These are phyloP conservation scores for Cephus pulcher DNA, from an alignment of 2,888 invertebrate genomes.

Conservation along the genomic window DNA sequence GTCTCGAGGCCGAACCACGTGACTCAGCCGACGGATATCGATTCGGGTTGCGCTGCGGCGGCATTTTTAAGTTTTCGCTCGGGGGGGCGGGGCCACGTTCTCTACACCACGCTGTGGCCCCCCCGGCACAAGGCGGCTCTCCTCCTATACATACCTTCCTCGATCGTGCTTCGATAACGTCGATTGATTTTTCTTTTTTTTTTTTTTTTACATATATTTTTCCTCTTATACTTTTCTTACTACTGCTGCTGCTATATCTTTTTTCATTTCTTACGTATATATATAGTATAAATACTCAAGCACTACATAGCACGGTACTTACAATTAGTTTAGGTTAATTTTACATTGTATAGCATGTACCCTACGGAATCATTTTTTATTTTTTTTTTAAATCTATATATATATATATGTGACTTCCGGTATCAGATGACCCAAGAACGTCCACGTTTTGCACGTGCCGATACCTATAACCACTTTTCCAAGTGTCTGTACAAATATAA, in stretches of 20 bases:
- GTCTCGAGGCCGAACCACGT: constrained; percentile 65
- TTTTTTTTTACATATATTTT: constrained; percentile 3
- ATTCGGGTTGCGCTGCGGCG: constrained; percentile 83
- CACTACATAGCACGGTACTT: background rate
- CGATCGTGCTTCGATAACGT: constrained; percentile 25
- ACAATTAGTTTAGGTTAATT: background rate
- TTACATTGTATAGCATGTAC: background rate
- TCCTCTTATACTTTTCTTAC: constrained; percentile 5
- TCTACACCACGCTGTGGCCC: constrained; percentile 39
- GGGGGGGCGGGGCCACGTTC: constrained; percentile 52
- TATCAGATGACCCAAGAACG: background rate
- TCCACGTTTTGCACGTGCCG: background rate
- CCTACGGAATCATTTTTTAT: no score
- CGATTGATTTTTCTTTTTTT: constrained; percentile 23
- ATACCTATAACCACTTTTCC: background rate
- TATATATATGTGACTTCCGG: background rate
- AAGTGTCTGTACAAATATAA: background rate
- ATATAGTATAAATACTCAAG: no score
- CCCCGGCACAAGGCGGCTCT: constrained; percentile 7
- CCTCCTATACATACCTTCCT: constrained; percentile 1
- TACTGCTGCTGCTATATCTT: background rate
- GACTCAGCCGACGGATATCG: constrained; percentile 75
- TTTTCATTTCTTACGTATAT: background rate
- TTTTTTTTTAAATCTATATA: background rate
- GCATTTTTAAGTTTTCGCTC: constrained; percentile 80